Conservation (phyloP, 2,888 invertebrate species). For the Leptinotarsa peninsularis region DNA sequence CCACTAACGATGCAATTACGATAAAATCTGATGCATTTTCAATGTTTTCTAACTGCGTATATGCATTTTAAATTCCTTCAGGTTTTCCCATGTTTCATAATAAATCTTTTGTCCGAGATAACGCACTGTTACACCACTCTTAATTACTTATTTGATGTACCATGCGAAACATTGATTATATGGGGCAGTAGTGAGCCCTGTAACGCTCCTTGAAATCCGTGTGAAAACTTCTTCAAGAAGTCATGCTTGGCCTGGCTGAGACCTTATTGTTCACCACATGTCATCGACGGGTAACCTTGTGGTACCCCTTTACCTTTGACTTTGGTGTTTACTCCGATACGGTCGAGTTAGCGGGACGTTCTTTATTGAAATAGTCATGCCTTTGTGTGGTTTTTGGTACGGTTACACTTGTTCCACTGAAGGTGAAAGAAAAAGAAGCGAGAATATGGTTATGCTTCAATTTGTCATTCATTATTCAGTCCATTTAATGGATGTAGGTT, state of each 20-base stretch:
- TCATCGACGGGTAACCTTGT: slow-evolving; percentile 54
- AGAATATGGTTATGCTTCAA: slow-evolving; percentile 19
- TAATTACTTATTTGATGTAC: slow-evolving; percentile 24
- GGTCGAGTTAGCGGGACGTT: slow-evolving; percentile 33
- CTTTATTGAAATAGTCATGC: slow-evolving; percentile 20
- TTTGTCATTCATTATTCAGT: slow-evolving; percentile 5
- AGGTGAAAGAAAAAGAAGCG: slow-evolving; percentile 1
- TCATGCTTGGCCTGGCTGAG: slow-evolving; percentile 60
- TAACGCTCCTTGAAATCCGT: slow-evolving; percentile 55
- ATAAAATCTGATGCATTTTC: slow-evolving; percentile 11
- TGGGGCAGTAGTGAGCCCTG: slow-evolving; percentile 58
- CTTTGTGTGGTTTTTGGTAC: slow-evolving; percentile 29
- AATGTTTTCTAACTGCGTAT: slow-evolving; percentile 21
- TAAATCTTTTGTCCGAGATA: slow-evolving; percentile 27
- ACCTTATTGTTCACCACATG: slow-evolving; percentile 55
- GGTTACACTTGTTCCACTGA: slow-evolving; percentile 24
- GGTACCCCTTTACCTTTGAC: slow-evolving; percentile 53
- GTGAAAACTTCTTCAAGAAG: slow-evolving; percentile 55
- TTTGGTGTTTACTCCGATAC: slow-evolving; percentile 40
- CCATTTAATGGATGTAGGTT: slow-evolving; percentile 18
- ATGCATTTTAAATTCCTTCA: slow-evolving; percentile 13
- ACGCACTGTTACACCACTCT: slow-evolving; percentile 21
- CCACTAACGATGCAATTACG: background rate
- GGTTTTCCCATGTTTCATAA: slow-evolving; percentile 38
- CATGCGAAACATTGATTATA: slow-evolving; percentile 53